These are phyloP conservation scores for Rhabdophis nuchalis DNA, from an alignment of 2,797 vertebrate genomes.

Conservation along the genomic window DNA sequence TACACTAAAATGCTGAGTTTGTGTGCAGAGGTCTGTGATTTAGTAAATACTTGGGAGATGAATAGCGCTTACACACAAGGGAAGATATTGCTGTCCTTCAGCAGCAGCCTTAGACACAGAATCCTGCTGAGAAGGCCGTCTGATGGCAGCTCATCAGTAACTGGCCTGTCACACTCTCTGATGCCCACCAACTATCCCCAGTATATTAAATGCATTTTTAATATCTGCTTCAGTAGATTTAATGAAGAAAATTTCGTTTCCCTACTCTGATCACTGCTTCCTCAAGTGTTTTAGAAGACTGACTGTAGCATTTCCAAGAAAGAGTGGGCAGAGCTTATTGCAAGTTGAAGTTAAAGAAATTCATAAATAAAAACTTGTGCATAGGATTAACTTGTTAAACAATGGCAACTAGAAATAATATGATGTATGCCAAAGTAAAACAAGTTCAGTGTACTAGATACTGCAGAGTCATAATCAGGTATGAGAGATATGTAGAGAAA, in stretches of 20 bases:
- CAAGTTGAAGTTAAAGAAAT: constrained; percentile 53
- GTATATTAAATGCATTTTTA: constrained; percentile 85
- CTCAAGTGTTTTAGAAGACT: constrained; percentile 71
- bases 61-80: constrained; percentile 79
- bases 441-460: constrained; percentile 26
- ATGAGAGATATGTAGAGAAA: constrained; percentile 2
- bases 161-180: constrained; percentile 80
- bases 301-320: constrained; percentile 54
- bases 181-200: constrained; percentile 77
- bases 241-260: constrained; percentile 81
- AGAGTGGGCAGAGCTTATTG: constrained; percentile 40
- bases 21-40: constrained; percentile 90
- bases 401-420: constrained; percentile 32
- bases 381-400: constrained; percentile 36
- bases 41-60: constrained; percentile 89
- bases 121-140: constrained; percentile 81
- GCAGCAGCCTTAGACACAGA: constrained; percentile 78
- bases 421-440: constrained; percentile 25
- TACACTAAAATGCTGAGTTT: constrained; percentile 85
- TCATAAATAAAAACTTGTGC: constrained; percentile 30
- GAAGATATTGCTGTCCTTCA: constrained; percentile 82
- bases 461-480: not conserved
- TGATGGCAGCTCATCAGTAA: constrained; percentile 82
- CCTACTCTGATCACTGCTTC: constrained; percentile 73
- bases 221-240: constrained; percentile 83